Evolutionary conservation across 1,140 invertebrate species (phyloP).

Genomic region (Zaprionus tsacasi): DNA sequence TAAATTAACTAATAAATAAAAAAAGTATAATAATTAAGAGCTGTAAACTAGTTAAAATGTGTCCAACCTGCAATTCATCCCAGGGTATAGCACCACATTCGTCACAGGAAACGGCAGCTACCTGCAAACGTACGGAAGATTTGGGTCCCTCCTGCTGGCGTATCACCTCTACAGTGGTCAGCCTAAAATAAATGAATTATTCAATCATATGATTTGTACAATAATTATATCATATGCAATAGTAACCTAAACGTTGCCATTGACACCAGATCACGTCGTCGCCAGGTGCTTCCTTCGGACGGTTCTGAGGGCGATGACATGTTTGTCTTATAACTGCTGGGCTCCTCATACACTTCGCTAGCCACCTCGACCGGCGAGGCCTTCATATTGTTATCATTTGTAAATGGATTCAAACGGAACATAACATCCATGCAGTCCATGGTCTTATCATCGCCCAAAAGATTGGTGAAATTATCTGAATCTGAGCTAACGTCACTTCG

Average conservation of each 20-base stretch:
- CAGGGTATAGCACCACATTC: conserved; percentile 95
- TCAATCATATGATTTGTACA: not conserved
- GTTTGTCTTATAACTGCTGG: conserved; percentile 86
- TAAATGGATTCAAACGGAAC: conserved; percentile 85
- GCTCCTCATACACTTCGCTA: conserved; percentile 92
- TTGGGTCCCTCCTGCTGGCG: conserved; percentile 91
- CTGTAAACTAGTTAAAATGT: conserved; percentile 14
- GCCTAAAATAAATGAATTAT: conserved; percentile 72
- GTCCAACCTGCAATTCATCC: conserved; percentile 95
- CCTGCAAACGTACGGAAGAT: conserved; percentile 90
- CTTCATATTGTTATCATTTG: conserved; percentile 84
- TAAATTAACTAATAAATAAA: not conserved
- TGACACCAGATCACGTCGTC: conserved; percentile 90
- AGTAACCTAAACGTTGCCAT: conserved; percentile 83
- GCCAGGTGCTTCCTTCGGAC: conserved; percentile 91
- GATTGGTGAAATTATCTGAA: conserved; percentile 90
- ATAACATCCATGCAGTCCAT: conserved; percentile 88
- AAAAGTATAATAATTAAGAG: not conserved
- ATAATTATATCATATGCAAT: not conserved
- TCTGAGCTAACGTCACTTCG: conserved; percentile 92
- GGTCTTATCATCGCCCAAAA: conserved; percentile 88
- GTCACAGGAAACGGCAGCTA: conserved; percentile 90
- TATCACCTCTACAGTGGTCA: conserved; percentile 92
- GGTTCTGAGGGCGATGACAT: conserved; percentile 90
- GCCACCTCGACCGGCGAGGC: conserved; percentile 90